Evolutionary conservation across 2,797 vertebrate genomes (phyloP).

Genomic region (Siniperca obscura): DNA sequence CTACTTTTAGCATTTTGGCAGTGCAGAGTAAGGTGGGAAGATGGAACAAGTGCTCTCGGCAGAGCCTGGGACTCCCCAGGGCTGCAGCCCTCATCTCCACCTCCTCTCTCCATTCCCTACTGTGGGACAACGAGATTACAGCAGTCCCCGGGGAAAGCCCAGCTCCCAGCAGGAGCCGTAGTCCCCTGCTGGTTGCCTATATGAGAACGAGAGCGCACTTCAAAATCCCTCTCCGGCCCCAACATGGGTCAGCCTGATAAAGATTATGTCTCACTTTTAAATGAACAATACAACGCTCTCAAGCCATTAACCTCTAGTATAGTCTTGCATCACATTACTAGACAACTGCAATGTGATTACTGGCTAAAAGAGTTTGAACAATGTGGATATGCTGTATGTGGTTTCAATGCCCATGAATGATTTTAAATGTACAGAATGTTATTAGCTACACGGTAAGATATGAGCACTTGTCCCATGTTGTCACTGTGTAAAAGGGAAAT

Average conservation of each 20-base stretch:
- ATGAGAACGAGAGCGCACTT: constrained; percentile 47
- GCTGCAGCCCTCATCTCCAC: constrained; percentile 65
- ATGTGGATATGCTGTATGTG: constrained; percentile 22
- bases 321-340: constrained; percentile 61
- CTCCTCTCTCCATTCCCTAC: constrained; percentile 62
- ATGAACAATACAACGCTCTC: constrained; percentile 55
- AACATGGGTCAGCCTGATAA: constrained; percentile 48
- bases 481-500: constrained; percentile 73
- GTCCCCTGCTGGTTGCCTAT: constrained; percentile 55
- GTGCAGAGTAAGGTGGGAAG: constrained; percentile 55
- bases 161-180: constrained; percentile 58
- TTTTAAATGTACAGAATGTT: constrained; percentile 52
- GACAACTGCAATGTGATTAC: constrained; percentile 70
- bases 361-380: constrained; percentile 33
- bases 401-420: constrained; percentile 59
- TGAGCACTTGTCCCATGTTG: constrained; percentile 61
- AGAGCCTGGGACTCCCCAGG: constrained; percentile 67
- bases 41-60: constrained; percentile 66
- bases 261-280: constrained; percentile 65
- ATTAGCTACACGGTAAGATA: constrained; percentile 62
- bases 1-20: constrained; percentile 67
- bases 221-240: constrained; percentile 44
- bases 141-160: constrained; percentile 63
- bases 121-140: constrained; percentile 78
- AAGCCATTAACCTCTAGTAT: constrained; percentile 69